Evolutionary conservation across 92 coral and sea anemone genomes (phyloP), one percentile per base, ranked within the genome.

Genomic region (Porites rus): DNA sequence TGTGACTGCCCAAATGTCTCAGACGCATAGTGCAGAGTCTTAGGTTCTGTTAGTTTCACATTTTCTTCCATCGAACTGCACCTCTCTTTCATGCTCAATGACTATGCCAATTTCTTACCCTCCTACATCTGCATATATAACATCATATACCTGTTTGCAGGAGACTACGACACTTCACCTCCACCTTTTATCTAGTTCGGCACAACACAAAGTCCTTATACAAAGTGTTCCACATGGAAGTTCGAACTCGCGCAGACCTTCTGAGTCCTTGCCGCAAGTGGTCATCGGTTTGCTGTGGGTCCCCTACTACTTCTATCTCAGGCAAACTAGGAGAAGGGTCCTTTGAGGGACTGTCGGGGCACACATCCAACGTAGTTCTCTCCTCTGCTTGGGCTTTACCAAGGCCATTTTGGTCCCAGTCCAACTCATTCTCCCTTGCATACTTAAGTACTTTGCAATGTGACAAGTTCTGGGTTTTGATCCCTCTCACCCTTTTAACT

Each of bases 401-500:
- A 16, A 60, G 65, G 16, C 18, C 0, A 3, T 75, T 20, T 17
- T 38, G 72, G 70, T 65, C 61, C 72, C 72, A 78, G 62, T 65
- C 83, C 73, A 46, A 31, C 43, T 78, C 72, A 70, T 78, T 46
- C 83, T 78, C 31, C 31, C 72, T 69, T 10, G 72, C 72, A 61
- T 50, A 50, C 72, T 25, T 77, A 21, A 77, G 81, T 11, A 59
- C 69, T 53, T 76, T 85, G 18, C 62, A 76, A 28, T 85, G 84
- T 43, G 88, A 84, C 10, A 83, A 84, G 51, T 84, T 75, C 54
- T 67, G 74, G 21, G 73, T 10, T 63, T 74, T 84, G 63, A 75
- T 74, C n/a, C 59, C 83, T 69, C 58, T 51, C 38, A 74, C 89
- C 28, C 84, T 22, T 31, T 67, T 54, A 20, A 79, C 65, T 16